Evolutionary conservation across 1,140 invertebrate genomes (phyloP), one percentile per base, ranked within the genome.

Genomic region (Ceratina australensis): DNA sequence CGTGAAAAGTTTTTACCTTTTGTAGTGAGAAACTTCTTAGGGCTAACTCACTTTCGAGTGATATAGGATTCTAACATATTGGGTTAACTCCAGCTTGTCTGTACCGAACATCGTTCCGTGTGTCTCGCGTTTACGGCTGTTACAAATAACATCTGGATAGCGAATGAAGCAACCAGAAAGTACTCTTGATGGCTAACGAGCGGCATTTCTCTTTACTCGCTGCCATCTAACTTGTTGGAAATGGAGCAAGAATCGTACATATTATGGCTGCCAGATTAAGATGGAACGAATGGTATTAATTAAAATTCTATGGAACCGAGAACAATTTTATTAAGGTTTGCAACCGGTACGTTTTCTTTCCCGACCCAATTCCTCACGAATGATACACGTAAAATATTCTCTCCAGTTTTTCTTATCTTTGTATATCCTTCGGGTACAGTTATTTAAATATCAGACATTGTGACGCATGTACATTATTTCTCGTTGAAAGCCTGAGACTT

Each of bases 71-170:
- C 16, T 52, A 67, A 26, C 15, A 13, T 12, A 47, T 66, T 66
- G 42, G 64, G 26, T 22, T 49, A 49, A 50, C 20, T 50, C 16
- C 15, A 26, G 64, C 50, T 26, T 22, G 64, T 7, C 18, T 49
- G 47, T 67, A 49, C 18, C 47, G 22, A 66, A 66, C 47, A 47
- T 66, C 50, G n/a, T n/a, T n/a, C 24, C 47, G 47, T 42, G 47
- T 52, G 65, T 52, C 50, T 68, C 24, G 18, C 18, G n/a, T 67
- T 54, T 67, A 68, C 4, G 49, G n/a, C 26, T 5, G 24, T 13
- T 54, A 52, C 54, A 68, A 68, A 68, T 22, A 28, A 52, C 12
- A 13, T 24, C 18, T 7, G 8, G 7, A 33, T 42, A 15, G n/a
- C 12, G 50, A 54, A 54, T 67, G 22, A 15, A 20, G 10, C 22